Conservation (phyloP, 2,113 vertebrate species). For the Dasypus novemcinctus region DNA sequence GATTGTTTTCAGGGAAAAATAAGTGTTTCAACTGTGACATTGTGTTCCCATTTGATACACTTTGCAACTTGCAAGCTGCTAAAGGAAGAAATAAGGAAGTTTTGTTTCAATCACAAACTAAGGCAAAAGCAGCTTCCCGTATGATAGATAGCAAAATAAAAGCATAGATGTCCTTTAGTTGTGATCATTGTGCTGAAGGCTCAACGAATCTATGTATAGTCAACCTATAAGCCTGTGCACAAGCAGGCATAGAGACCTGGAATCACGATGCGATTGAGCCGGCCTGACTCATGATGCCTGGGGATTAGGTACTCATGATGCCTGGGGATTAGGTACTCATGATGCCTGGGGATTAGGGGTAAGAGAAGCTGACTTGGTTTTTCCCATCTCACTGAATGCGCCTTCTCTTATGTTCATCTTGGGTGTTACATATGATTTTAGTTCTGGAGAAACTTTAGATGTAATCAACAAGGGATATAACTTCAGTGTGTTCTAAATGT, state of each 20-base stretch:
- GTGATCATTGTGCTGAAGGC: not conserved
- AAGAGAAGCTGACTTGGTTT: not conserved
- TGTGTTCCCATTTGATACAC: conserved; percentile 65
- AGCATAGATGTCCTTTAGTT: not conserved
- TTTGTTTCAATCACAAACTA: conserved; percentile 44
- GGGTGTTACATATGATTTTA: not conserved
- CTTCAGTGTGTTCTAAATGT: not conserved
- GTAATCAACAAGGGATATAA: not conserved
- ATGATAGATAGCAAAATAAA: not conserved
- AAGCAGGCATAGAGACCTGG: accelerated
- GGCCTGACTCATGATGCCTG: not conserved
- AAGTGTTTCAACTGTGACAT: conserved; percentile 28
- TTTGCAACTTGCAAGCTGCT: conserved; percentile 31
- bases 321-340: not conserved
- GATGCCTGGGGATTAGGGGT: not conserved
- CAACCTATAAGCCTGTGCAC: accelerated
- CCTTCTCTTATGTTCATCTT: not conserved
- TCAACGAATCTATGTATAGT: not conserved
- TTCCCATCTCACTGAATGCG: not conserved
- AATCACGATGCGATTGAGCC: not conserved
- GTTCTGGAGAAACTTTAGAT: not conserved
- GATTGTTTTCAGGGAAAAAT: conserved; percentile 63
- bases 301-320: not conserved
- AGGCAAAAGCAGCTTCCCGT: not conserved
- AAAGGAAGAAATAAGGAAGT: conserved; percentile 8